A percentile compares a stretch with the other conserved stretches of the same genome.
These are phyloP conservation scores for Hybognathus amarus DNA, from an alignment of 2,797 vertebrate genomes.

Conservation along the genomic window DNA sequence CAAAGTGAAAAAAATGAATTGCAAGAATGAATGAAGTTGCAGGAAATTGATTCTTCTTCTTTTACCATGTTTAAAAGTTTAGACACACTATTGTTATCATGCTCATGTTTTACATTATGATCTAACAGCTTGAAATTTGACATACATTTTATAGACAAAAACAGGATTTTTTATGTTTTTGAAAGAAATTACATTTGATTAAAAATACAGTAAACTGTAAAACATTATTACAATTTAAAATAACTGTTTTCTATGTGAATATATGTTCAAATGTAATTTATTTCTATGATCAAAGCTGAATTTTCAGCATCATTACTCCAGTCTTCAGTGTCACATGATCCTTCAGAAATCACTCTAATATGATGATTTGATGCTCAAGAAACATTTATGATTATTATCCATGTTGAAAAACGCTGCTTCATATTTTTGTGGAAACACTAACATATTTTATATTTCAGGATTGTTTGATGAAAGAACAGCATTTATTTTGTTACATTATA, in stretches of 20 bases:
- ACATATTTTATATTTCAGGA: background rate
- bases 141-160: too few relatives aligned
- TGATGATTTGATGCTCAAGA: too few relatives aligned
- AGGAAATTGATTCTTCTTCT: background rate
- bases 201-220: background rate
- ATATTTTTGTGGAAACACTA: background rate
- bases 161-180: background rate
- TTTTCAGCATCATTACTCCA: background rate
- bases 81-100: too few relatives aligned
- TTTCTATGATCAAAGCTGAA: background rate
- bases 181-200: background rate
- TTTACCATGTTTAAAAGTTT: background rate
- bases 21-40: background rate
- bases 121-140: background rate
- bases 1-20: background rate
- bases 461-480: background rate
- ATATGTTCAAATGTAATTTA: background rate
- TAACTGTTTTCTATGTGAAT: background rate
- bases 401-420: background rate
- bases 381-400: background rate
- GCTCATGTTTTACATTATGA: background rate
- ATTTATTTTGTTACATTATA: background rate
- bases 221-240: background rate
- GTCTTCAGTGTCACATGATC: background rate
- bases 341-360: background rate